phyloP scores from a whole-genome alignment of 2,113 vertebrate species.

The Xyliphius kryptos region DNA sequence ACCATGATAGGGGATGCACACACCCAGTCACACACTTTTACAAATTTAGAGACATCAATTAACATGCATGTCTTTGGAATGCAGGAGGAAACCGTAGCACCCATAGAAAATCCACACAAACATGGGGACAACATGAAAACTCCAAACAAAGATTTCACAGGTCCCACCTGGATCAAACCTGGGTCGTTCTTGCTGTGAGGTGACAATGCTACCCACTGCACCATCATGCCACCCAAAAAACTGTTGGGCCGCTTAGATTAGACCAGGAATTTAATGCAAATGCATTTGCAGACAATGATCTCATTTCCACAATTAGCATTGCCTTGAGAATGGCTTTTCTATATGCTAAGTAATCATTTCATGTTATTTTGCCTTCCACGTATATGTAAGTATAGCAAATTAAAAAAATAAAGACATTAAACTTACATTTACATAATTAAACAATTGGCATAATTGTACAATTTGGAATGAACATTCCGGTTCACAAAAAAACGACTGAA shows the following conservation, averaged over 20 bases:
- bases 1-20: background rate
- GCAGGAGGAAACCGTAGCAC: too few species aligned
- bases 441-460: background rate
- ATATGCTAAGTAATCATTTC: background rate
- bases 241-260: too few species aligned
- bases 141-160: too few species aligned
- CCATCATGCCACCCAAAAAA: too few species aligned
- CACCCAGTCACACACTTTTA: background rate
- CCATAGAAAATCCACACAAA: too few species aligned
- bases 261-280: background rate
- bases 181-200: too few species aligned
- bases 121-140: too few species aligned
- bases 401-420: background rate
- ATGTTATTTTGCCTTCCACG: background rate
- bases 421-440: background rate
- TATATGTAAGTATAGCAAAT: background rate
- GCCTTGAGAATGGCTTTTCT: background rate
- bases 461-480: background rate
- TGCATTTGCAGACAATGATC: background rate
- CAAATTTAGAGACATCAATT: too few species aligned
- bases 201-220: too few species aligned
- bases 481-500: conserved; percentile 9
- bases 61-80: too few species aligned
- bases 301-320: background rate
- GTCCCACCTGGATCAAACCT: too few species aligned